Base-by-base conservation (phyloP, 2,113 vertebrate species). In the Gymnarchus niloticus region DNA sequence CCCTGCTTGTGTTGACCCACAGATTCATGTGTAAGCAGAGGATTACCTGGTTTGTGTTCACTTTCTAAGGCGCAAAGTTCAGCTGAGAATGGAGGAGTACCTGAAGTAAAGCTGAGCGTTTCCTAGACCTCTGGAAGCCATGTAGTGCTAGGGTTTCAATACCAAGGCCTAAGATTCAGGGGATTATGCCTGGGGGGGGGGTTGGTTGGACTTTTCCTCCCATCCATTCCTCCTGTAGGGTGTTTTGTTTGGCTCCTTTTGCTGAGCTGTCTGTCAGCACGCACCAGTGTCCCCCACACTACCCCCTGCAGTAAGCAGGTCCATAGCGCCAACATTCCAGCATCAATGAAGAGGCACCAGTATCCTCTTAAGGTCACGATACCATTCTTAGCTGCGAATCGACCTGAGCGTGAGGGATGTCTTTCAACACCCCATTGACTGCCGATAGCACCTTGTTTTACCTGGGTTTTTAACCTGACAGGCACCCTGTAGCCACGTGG, bases 121-220 rank as follows among this genome's bases (percentile, higher is more conserved):
- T 25, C 33, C 7, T 25, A 56, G 37, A 17, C 61, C 61, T 59
- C 81, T 19, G 49, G 49, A 48, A 56, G 65, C 48, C 25, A 10
- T 37, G n/a, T 33, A 12, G n/a, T 33, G 83, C 57, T 84, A 7
- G 5, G 19, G 59, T 51, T 84, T 37, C 65, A 73, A 73, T 73
- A 73, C 33, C 65, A 37, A 73, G 65, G 65, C 41, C 33, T 84
- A 65, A 28, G 44, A 69, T 65, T 84, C 83, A 12, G 83, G n/a
- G 83, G 83, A 84, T 84, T 84, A 84, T 6, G 56, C 59, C 57
- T 51, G n/a, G 49, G 80, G 51, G 19, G 52, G 7, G 82, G 25
- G 49, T 46, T 2, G 33, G 81, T 57, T 59, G 52, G 37, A 23
- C 82, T 57, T 44, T 57, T 44, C 33, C 61, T 69, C 61, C 9